Evolutionary conservation across 2,113 vertebrate genomes (phyloP), one percentile per base, ranked within the genome.

Genomic region (Amazona guildingii): DNA sequence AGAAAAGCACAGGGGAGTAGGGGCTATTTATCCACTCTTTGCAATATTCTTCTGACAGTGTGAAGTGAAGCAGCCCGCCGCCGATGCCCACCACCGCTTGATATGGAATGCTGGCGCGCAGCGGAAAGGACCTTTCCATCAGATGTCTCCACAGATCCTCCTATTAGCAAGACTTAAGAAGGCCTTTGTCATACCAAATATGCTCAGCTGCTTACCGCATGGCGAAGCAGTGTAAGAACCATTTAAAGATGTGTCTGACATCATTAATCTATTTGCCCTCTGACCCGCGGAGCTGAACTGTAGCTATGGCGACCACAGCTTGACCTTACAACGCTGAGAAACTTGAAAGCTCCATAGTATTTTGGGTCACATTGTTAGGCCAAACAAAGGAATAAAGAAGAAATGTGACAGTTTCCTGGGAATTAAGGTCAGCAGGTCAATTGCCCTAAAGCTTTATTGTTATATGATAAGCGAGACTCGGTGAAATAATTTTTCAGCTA

Each of bases 251-350:
- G 97, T 98, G 98, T 98, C 97, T 98, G 97, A 98, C 98, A 98
- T 98, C 97, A 98, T 98, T 98, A 98, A 98, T 98, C 98, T 98
- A 94, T 98, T 98, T 98, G 97, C 97, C 98, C 97, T 96, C 78
- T 96, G 97, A 98, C 96, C 97, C 33, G 28, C 74, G 62, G 96
- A 96, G 97, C 95, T 98, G 97, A 97, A 98, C 97, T 97, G 98
- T 98, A 97, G 83, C 97, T 97, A 98, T 98, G 97, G 98, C 74
- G 97, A 98, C 98, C 97, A 97, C 96, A 95, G 98, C 92, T 91
- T 98, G 98, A 98, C 98, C 98, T 97, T 95, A 97, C 97, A 97
- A 98, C 91, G 95, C 97, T 96, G 97, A 98, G 98, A 98, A 98
- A 98, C 95, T 95, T 95, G 91, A 97, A 97, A 97, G 96, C 97